Evolutionary conservation across 1,140 invertebrate species (phyloP).

Genomic region (Brachystomella parvula): DNA sequence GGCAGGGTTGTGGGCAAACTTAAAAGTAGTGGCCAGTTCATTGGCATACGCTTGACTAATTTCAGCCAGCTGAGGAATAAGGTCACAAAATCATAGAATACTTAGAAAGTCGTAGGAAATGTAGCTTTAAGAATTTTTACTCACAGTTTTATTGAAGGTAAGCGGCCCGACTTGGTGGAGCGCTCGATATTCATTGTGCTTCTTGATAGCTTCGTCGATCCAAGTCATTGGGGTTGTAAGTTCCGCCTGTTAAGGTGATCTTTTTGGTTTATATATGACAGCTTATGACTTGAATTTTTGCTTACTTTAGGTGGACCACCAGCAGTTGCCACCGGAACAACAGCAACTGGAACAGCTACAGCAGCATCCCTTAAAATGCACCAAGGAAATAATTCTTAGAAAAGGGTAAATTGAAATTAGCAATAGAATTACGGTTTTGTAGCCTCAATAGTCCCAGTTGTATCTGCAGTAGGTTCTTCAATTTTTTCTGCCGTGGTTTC

Average conservation of each 20-base stretch:
- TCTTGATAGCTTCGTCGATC: background rate
- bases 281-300: background rate
- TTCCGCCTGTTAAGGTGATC: background rate
- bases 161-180: slow-evolving; percentile 12
- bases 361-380: background rate
- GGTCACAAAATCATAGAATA: background rate
- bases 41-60: slow-evolving; percentile 6
- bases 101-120: background rate
- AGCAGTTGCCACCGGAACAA: background rate
- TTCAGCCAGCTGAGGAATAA: background rate
- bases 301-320: background rate
- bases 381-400: background rate
- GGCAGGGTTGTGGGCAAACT: slow-evolving; percentile 10
- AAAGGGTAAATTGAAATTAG: background rate
- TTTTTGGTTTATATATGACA: background rate
- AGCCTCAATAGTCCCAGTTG: background rate
- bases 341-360: background rate
- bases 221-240: background rate
- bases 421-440: background rate
- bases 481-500: background rate
- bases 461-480: background rate
- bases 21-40: background rate
- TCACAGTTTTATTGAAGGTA: slow-evolving; percentile 10
- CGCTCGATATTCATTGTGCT: slow-evolving; percentile 15
- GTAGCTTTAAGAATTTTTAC: background rate